These are phyloP conservation scores for Calephelis virginiensis DNA, from an alignment of 1,140 invertebrate genomes.

Conservation along the genomic window DNA sequence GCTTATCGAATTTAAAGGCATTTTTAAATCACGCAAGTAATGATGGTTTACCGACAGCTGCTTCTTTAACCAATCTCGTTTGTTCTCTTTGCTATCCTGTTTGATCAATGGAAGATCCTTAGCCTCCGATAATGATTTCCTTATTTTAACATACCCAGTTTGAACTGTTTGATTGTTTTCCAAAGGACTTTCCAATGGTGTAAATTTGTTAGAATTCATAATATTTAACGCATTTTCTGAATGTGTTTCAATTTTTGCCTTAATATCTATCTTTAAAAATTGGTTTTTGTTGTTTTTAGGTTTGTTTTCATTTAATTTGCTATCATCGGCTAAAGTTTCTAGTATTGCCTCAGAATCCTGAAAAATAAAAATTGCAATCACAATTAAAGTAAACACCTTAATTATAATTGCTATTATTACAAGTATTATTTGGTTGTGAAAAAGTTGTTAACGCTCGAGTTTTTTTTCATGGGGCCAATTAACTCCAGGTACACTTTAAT, in stretches of 20 bases:
- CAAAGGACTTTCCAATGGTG: constrained; percentile 26
- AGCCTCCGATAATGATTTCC: constrained; percentile 47
- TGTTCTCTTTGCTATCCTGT: constrained; percentile 65
- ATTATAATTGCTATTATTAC: no score
- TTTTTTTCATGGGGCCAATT: no score
- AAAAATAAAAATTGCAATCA: constrained; percentile 33
- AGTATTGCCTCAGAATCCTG: constrained; percentile 83
- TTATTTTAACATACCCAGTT: constrained; percentile 37
- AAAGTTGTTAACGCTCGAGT: no score
- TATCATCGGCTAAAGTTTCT: constrained; percentile 79
- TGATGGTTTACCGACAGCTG: constrained; percentile 83
- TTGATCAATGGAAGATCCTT: constrained; percentile 55
- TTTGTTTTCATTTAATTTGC: not conserved
- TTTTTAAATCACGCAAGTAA: constrained; percentile 86
- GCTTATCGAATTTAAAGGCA: constrained; percentile 89
- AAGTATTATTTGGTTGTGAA: no score
- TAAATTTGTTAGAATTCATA: constrained; percentile 2
- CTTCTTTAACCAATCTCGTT: constrained; percentile 79
- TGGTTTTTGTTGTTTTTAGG: not conserved
- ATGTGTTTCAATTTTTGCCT: constrained; percentile 28
- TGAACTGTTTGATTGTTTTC: constrained; percentile 3
- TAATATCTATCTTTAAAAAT: constrained; percentile 14
- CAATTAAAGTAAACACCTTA: no score
- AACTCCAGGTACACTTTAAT: no score
- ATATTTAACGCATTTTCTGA: constrained; percentile 39